Evolutionary conservation across 2,888 invertebrate genomes (phyloP).

Genomic region (Napeogenes sylphis): DNA sequence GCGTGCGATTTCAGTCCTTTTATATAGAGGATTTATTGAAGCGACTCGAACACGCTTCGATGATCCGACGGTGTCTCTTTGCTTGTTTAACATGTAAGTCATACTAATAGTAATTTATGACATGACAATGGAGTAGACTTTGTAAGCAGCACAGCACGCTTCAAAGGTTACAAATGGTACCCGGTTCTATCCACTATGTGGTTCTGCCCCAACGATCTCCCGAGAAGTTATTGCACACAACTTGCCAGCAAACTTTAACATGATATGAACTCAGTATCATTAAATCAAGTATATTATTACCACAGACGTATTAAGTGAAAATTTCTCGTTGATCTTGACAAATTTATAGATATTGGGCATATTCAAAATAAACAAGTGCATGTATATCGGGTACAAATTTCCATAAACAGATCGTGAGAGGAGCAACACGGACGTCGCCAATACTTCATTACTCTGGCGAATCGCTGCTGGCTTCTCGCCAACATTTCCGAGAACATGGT

Average conservation of each 20-base stretch:
- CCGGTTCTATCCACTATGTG: slow-evolving; percentile 6
- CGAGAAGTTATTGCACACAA: slow-evolving; percentile 13
- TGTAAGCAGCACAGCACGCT: slow-evolving; percentile 47
- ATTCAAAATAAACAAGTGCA: slow-evolving; percentile 55
- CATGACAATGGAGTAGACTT: slow-evolving; percentile 44
- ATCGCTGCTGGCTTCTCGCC: slow-evolving; percentile 61
- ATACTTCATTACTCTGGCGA: slow-evolving; percentile 69
- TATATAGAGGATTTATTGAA: slow-evolving; percentile 69
- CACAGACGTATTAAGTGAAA: slow-evolving; percentile 33
- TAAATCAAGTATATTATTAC: slow-evolving; percentile 35
- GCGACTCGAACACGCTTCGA: slow-evolving; percentile 58
- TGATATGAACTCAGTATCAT: slow-evolving; percentile 6
- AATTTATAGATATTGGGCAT: slow-evolving; percentile 43
- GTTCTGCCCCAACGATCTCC: slow-evolving; percentile 13
- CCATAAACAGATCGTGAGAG: slow-evolving; percentile 68
- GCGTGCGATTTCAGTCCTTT: slow-evolving; percentile 66
- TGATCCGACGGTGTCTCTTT: slow-evolving; percentile 52
- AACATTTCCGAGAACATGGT: slow-evolving; percentile 71
- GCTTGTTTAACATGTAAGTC: slow-evolving; percentile 55
- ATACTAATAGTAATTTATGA: slow-evolving; percentile 62
- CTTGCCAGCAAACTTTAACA: slow-evolving; percentile 19
- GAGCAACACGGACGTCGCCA: slow-evolving; percentile 62
- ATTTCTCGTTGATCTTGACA: slow-evolving; percentile 38
- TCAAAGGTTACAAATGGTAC: slow-evolving; percentile 44
- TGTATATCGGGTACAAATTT: slow-evolving; percentile 53